phyloP scores from a whole-genome alignment of 2,113 vertebrate genomes.

The Lathamus discolor region DNA sequence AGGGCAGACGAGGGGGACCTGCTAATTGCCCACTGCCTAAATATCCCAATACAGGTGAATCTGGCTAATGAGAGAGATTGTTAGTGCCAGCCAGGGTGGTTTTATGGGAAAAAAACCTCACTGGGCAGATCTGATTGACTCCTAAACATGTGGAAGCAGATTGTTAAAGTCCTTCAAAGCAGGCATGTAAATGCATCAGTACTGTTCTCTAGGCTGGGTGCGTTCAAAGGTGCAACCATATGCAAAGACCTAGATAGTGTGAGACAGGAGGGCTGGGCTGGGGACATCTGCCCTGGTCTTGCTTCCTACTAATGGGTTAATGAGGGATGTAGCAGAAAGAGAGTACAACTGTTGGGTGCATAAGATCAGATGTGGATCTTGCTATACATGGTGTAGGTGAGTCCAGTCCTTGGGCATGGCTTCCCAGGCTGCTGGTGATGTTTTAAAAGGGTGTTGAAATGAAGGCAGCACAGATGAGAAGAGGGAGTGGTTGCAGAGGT shows the following conservation, averaged over 20 bases:
- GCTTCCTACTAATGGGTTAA: not conserved
- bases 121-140: not conserved
- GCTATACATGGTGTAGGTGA: rapidly evolving
- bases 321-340: not conserved
- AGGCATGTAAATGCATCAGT: not conserved
- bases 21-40: not conserved
- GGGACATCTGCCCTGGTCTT: not conserved
- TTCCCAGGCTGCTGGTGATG: not conserved
- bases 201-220: not conserved
- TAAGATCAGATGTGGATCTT: not conserved
- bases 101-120: not conserved
- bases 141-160: not conserved
- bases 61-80: not conserved
- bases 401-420: not conserved
- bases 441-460: not conserved
- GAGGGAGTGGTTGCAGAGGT: not conserved
- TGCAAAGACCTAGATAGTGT: not conserved
- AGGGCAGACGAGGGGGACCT: not conserved
- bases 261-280: not conserved
- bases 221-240: not conserved
- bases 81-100: not conserved
- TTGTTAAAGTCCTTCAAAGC: not conserved
- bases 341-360: not conserved
- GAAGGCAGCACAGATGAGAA: not conserved
- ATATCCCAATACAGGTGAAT: not conserved